Evolutionary conservation across 2,113 vertebrate species (phyloP).

Genomic region (Plectropomus leopardus): DNA sequence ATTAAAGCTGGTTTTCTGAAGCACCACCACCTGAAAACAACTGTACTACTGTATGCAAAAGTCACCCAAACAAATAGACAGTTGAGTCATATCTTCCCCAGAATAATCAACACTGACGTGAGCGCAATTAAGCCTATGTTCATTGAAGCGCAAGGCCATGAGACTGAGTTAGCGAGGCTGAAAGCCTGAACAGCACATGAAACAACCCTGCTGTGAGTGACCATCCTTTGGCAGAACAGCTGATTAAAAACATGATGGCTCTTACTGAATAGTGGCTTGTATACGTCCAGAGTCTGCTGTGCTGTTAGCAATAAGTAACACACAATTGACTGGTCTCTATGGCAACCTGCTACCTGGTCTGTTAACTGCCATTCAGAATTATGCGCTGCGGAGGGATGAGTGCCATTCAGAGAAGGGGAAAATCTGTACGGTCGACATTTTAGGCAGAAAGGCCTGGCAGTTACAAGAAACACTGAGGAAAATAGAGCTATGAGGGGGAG

Average conservation of each 20-base stretch:
- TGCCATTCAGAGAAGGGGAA: conserved; percentile 53
- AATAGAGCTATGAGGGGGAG: not conserved
- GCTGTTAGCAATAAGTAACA: conserved; percentile 58
- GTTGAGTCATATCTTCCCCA: conserved; percentile 24
- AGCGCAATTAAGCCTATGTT: conserved; percentile 16
- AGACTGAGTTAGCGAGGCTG: conserved; percentile 23
- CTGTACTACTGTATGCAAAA: conserved; percentile 62
- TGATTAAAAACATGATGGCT: conserved; percentile 50
- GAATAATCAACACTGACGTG: conserved; percentile 17
- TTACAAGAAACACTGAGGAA: conserved; percentile 11
- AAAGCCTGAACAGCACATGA: conserved; percentile 35
- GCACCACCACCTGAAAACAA: conserved; percentile 55
- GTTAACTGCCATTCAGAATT: conserved; percentile 51
- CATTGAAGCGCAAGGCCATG: conserved; percentile 18
- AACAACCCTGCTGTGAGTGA: conserved; percentile 31
- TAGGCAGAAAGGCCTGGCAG: conserved; percentile 32
- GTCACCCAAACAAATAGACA: conserved; percentile 35
- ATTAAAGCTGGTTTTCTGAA: conserved; percentile 73
- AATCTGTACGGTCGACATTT: conserved; percentile 45
- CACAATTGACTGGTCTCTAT: conserved; percentile 63
- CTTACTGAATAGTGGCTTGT: conserved; percentile 47
- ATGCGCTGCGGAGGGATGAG: conserved; percentile 26
- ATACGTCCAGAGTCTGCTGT: conserved; percentile 38
- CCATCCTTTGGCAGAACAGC: conserved; percentile 17
- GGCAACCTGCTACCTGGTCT: conserved; percentile 65